A percentile compares a stretch with the other conserved stretches of the same genome.
phyloP scores from a whole-genome alignment of 2,113 vertebrate species.

The Gymnogyps californianus region DNA sequence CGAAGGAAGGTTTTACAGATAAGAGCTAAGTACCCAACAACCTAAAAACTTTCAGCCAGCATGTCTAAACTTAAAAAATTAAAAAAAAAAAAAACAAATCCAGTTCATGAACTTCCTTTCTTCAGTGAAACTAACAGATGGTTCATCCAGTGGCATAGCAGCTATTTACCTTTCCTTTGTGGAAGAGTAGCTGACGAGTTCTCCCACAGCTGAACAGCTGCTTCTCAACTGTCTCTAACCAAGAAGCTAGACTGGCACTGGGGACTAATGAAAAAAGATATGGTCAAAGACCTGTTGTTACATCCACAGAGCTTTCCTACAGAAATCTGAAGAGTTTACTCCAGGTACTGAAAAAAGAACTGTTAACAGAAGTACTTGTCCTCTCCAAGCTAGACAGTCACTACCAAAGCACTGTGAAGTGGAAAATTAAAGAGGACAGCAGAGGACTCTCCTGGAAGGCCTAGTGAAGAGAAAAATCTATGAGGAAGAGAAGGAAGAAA shows the following conservation, averaged over 20 bases:
- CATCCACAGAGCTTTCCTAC: not conserved
- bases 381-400: not conserved
- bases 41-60: not conserved
- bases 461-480: not conserved
- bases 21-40: not conserved
- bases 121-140: not conserved
- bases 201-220: not conserved
- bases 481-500: not conserved
- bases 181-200: not conserved
- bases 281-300: not conserved
- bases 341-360: not conserved
- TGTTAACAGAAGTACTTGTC: not conserved
- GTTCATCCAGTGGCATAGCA: not conserved
- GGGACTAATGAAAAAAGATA: not conserved
- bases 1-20: not conserved
- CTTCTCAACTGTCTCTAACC: not conserved
- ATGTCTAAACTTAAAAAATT: not conserved
- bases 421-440: not conserved
- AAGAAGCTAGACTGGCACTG: not conserved
- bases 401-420: not conserved
- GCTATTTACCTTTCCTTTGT: not conserved
- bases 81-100: not conserved
- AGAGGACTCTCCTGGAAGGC: not conserved
- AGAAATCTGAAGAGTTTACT: not conserved
- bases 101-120: not conserved